Percentiles rank a stretch among this genome's conserved stretches.
Conservation (phyloP, 2,113 vertebrate genomes). For the Brachionichthys hirsutus region DNA sequence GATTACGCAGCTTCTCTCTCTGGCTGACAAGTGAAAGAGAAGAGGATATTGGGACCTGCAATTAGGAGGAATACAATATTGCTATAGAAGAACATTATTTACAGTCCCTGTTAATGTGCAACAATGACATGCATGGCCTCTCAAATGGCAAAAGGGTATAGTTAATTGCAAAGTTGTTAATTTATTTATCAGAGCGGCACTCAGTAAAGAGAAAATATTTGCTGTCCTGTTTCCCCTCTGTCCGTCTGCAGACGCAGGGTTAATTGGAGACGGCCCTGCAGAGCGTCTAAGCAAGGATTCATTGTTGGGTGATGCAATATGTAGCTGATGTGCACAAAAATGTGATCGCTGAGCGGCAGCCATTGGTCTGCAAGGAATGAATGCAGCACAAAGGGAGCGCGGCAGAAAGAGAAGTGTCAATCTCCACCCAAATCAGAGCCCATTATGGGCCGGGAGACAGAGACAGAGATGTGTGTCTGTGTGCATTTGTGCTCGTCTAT, state of each 20-base stretch:
- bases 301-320: slow-evolving; percentile 52
- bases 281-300: slow-evolving; percentile 9
- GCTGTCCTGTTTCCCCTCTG: slow-evolving; percentile 8
- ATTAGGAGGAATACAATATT: slow-evolving; percentile 17
- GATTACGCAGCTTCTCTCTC: slow-evolving; percentile 26
- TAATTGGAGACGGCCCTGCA: slow-evolving; percentile 35
- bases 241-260: not conserved
- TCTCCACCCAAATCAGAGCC: slow-evolving; percentile 72
- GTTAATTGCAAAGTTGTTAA: too few relatives aligned
- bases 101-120: too few relatives aligned
- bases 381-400: slow-evolving; percentile 66
- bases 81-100: too few relatives aligned
- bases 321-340: slow-evolving; percentile 58
- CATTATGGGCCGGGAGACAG: slow-evolving; percentile 64
- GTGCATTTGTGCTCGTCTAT: not conserved
- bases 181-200: not conserved
- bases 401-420: slow-evolving; percentile 69
- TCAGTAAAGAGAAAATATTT: slow-evolving; percentile 30
- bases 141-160: too few relatives aligned
- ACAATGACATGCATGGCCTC: too few relatives aligned
- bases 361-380: slow-evolving; percentile 54
- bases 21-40: slow-evolving; percentile 16
- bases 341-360: slow-evolving; percentile 33
- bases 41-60: slow-evolving; percentile 31
- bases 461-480: slow-evolving; percentile 37